These are phyloP conservation scores for Tetrapedia diversipes DNA, from an alignment of 2,888 invertebrate genomes.

Conservation along the genomic window DNA sequence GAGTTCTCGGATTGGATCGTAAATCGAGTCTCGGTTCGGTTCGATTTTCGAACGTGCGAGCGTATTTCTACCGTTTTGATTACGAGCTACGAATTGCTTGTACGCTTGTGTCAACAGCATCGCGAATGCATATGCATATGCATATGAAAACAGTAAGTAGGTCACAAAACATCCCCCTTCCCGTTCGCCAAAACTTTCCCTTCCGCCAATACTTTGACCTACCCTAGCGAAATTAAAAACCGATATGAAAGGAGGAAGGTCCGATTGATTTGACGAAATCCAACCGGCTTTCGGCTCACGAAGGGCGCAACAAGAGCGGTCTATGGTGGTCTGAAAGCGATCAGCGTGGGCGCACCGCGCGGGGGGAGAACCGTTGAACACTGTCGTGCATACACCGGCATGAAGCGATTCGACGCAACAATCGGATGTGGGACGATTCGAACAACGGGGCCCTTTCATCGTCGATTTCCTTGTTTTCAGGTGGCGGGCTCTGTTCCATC, in stretches of 20 bases:
- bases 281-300: conserved; percentile 7
- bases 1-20: too few species aligned
- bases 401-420: conserved; percentile 56
- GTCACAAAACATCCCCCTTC: too few species aligned
- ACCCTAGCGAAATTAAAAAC: conserved; percentile 19
- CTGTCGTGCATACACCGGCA: conserved; percentile 21
- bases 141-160: too few species aligned
- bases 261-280: conserved; percentile 47
- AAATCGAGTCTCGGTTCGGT: too few species aligned
- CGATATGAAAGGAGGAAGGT: conserved; percentile 9
- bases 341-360: conserved; percentile 27
- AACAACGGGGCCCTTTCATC: conserved; percentile 69
- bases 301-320: conserved; percentile 46
- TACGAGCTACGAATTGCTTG: too few species aligned
- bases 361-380: conserved; percentile 58
- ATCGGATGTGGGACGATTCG: conserved; percentile 67
- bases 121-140: too few species aligned
- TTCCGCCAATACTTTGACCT: too few species aligned
- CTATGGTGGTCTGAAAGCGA: conserved; percentile 57
- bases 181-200: too few species aligned
- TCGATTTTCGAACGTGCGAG: too few species aligned
- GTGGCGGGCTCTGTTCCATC: conserved; percentile 56
- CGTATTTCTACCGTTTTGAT: too few species aligned
- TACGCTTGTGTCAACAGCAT: too few species aligned
- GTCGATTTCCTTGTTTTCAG: conserved; percentile 70